Evolutionary conservation across 2,888 invertebrate species (phyloP), one percentile per base, ranked within the genome.

Genomic region (Yponomeuta plumbellus): DNA sequence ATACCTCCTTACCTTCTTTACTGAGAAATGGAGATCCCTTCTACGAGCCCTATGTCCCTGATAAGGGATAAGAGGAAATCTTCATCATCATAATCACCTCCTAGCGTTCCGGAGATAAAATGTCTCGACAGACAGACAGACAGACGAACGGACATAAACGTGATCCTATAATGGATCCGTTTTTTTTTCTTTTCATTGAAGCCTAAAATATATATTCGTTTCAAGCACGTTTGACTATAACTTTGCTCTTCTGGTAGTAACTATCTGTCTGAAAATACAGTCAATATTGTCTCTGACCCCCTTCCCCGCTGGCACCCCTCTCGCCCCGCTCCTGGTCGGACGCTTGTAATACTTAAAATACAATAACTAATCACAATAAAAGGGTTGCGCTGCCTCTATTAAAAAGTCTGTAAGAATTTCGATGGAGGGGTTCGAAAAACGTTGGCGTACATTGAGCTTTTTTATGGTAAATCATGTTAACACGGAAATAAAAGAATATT

Each of bases 341-440:
- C 23, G 23, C 56, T 13, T 59, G 64, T 64, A 63, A 67, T 61
- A 61, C 65, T 63, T 65, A 67, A 86, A 86, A 88, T 84, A 87
- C 86, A 88, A 89, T 89, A 88, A 88, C 87, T 89, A 89, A 91
- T 91, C 87, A 85, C 80, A 85, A 86, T 87, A 87, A 89, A 89
- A 90, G 90, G 90, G 90, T 91, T 90, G 89, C 78, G 81, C 78
- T 73, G 79, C 70, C 73, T 78, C 86, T 89, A 87, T 89, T 90
- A 91, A 90, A 90, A 90, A 91, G 82, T 88, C 85, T 71, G 79
- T 80, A 88, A 89, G 85, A 89, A 88, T 86, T 81, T 80, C 80
- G 17, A 52, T n/a, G 57, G 75, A 78, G 79, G 84, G 84, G 83
- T 78, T 71, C 76, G 22, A 66, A 67, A 69, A 77, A 72, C 78